Evolutionary conservation across 2,797 vertebrate species (phyloP).

Genomic region (Ctenosaura bakeri): DNA sequence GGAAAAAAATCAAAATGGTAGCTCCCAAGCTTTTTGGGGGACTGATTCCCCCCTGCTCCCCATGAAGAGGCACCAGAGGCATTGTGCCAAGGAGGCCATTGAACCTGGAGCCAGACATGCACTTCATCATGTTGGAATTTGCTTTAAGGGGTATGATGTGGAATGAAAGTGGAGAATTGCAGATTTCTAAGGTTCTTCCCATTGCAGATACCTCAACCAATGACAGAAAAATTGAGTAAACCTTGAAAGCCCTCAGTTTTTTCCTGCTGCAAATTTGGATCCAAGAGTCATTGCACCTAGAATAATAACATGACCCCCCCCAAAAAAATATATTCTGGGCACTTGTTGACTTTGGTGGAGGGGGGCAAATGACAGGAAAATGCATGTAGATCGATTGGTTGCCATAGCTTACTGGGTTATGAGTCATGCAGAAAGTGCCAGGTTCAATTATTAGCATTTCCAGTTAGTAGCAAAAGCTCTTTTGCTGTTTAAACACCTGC

Average conservation of each 20-base stretch:
- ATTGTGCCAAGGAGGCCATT: not conserved
- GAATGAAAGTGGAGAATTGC: not conserved
- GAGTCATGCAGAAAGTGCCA: not conserved
- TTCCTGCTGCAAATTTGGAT: constrained; percentile 55
- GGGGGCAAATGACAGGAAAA: too few relatives aligned
- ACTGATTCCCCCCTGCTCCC: not conserved
- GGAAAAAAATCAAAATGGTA: not conserved
- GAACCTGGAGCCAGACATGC: not conserved
- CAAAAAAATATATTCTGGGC: not conserved
- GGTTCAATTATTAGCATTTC: not conserved
- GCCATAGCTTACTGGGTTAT: too few relatives aligned
- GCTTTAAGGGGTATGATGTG: not conserved
- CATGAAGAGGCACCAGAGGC: not conserved
- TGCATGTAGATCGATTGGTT: too few relatives aligned
- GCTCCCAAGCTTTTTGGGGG: not conserved
- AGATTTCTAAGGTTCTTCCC: not conserved
- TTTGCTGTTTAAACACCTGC: too few relatives aligned
- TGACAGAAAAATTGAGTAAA: not conserved
- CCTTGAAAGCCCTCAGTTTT: not conserved
- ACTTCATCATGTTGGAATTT: not conserved
- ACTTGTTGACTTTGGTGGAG: not conserved
- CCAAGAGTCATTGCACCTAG: constrained; percentile 41
- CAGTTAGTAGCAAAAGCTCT: not conserved
- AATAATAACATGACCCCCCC: constrained; percentile 12
- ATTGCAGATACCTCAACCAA: not conserved